Conservation (phyloP, 2,797 vertebrate genomes). For the Morus bassanus region DNA sequence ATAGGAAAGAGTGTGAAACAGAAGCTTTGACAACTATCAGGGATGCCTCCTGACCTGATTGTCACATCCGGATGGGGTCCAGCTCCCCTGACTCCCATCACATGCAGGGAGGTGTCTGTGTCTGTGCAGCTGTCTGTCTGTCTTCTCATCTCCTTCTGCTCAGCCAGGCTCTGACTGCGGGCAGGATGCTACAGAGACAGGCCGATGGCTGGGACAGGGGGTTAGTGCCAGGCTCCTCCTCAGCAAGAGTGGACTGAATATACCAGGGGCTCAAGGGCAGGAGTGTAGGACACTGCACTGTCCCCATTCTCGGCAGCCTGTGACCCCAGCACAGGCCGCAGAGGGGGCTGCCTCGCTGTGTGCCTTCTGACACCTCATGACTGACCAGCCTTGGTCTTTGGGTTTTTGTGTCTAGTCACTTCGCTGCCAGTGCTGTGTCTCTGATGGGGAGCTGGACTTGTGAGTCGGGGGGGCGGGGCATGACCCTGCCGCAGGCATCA, state of each 20-base stretch:
- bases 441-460: not conserved
- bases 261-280: not conserved
- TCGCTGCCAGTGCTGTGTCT: accelerated
- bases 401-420: not conserved
- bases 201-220: not conserved
- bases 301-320: too few relatives aligned
- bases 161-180: not conserved
- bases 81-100: not conserved
- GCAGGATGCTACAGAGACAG: not conserved
- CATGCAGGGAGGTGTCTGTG: not conserved
- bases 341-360: not conserved
- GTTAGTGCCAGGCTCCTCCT: not conserved
- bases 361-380: not conserved
- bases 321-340: accelerated
- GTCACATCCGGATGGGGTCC: not conserved
- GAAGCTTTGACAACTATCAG: not conserved
- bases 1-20: not conserved
- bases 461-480: accelerated
- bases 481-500: too few relatives aligned
- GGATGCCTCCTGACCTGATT: not conserved
- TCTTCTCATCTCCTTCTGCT: not conserved
- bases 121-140: not conserved
- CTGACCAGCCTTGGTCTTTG: not conserved
- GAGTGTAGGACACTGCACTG: accelerated
- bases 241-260: accelerated